phyloP scores from a whole-genome alignment of 2,888 invertebrate genomes.

The Nesidiocoris tenuis region DNA sequence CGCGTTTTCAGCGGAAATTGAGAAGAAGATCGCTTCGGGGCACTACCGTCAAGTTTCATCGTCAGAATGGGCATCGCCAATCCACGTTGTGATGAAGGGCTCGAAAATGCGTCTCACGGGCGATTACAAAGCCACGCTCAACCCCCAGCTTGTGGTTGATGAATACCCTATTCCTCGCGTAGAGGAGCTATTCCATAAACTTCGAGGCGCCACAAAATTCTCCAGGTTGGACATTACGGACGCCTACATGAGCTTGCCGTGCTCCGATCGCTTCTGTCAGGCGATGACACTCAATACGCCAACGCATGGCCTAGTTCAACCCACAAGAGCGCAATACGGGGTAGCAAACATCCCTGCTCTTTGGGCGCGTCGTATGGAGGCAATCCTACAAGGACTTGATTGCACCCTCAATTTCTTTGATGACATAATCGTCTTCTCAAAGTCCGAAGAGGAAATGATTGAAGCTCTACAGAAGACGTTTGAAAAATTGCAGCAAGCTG shows the following conservation, averaged over 20 bases:
- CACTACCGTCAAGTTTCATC: constrained; percentile 49
- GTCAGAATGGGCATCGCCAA: constrained; percentile 39
- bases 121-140: constrained; percentile 18
- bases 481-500: constrained; percentile 15
- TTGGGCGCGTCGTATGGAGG: constrained; percentile 45
- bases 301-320: constrained; percentile 43
- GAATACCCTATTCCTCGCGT: constrained; percentile 39
- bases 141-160: constrained; percentile 26
- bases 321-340: constrained; percentile 28
- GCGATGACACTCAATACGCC: constrained; percentile 45
- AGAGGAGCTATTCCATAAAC: constrained; percentile 19
- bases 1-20: constrained; percentile 10
- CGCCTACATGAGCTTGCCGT: constrained; percentile 24
- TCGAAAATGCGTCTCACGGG: constrained; percentile 37
- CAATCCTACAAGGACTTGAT: constrained; percentile 14
- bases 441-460: constrained; percentile 5
- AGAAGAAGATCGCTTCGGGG: constrained; percentile 42
- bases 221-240: constrained; percentile 21
- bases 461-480: constrained; percentile 5
- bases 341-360: constrained; percentile 49
- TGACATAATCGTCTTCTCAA: constrained; percentile 22
- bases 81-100: constrained; percentile 44
- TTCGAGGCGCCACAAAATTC: constrained; percentile 31
- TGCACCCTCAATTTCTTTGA: constrained; percentile 24
- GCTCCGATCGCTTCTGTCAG: constrained; percentile 41